These are phyloP conservation scores for Lepidocyrtoides sp. DNA, from an alignment of 2,888 invertebrate species.

Conservation along the genomic window DNA sequence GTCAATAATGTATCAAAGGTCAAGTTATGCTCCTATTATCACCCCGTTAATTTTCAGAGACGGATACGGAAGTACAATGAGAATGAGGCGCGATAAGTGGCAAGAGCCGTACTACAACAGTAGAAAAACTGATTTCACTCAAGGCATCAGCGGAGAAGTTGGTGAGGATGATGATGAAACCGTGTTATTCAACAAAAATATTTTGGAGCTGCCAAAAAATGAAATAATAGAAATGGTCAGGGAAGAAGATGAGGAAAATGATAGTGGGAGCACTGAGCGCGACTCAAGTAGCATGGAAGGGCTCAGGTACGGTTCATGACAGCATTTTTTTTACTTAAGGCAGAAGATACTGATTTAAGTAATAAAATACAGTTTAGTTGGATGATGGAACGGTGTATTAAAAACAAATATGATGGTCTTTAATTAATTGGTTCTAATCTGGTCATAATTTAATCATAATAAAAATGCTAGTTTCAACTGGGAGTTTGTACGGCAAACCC, in stretches of 20 bases:
- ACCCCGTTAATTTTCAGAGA: background rate
- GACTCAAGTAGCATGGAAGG: background rate
- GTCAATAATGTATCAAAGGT: background rate
- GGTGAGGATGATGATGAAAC: background rate
- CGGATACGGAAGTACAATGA: background rate
- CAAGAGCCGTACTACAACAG: background rate
- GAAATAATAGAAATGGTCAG: background rate
- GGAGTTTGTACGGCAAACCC: background rate
- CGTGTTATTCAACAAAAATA: background rate
- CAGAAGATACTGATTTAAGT: background rate
- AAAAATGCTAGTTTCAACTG: background rate
- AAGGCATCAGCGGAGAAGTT: background rate
- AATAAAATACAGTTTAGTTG: background rate
- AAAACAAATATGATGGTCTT: background rate
- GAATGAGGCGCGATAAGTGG: background rate
- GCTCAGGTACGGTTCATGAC: background rate
- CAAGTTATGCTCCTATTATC: background rate
- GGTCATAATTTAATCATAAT: background rate
- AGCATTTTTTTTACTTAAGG: background rate
- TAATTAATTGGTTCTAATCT: background rate
- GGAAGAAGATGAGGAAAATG: background rate
- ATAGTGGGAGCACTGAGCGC: background rate
- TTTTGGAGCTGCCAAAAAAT: background rate
- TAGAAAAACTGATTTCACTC: background rate
- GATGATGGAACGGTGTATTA: background rate